Evolutionary conservation across 2,888 invertebrate species (phyloP).

Genomic region (Drosophila infuscata): DNA sequence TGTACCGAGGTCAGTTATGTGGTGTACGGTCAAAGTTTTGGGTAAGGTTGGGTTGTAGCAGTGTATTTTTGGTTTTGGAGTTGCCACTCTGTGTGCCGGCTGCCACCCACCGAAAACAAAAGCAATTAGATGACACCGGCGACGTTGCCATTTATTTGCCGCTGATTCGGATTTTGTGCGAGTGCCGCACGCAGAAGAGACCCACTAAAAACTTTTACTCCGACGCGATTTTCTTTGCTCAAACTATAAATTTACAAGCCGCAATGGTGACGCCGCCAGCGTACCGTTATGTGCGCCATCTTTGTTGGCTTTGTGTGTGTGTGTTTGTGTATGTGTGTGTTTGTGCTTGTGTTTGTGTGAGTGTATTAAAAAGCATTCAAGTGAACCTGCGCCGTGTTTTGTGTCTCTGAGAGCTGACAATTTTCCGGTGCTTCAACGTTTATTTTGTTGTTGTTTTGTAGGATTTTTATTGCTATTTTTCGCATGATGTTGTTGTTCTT

Average conservation of each 20-base stretch:
- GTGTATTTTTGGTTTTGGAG: not conserved
- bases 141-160: slow-evolving; percentile 64
- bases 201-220: slow-evolving; percentile 64
- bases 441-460: slow-evolving; percentile 50
- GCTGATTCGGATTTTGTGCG: slow-evolving; percentile 47
- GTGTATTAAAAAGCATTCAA: slow-evolving; percentile 74
- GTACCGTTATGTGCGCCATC: slow-evolving; percentile 47
- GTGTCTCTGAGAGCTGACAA: slow-evolving; percentile 64
- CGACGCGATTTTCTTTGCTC: slow-evolving; percentile 71
- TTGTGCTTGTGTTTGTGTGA: slow-evolving; percentile 25
- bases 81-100: not conserved
- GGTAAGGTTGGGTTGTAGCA: not conserved
- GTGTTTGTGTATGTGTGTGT: slow-evolving; percentile 14
- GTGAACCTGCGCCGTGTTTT: slow-evolving; percentile 61
- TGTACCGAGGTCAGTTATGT: slow-evolving; percentile 58
- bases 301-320: slow-evolving; percentile 14
- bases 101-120: slow-evolving; percentile 60
- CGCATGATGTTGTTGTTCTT: slow-evolving; percentile 28
- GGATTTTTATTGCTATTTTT: slow-evolving; percentile 65
- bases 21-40: slow-evolving; percentile 7
- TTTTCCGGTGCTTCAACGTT: slow-evolving; percentile 65
- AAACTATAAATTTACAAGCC: slow-evolving; percentile 79
- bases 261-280: slow-evolving; percentile 46
- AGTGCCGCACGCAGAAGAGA: slow-evolving; percentile 21
- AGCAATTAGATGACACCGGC: slow-evolving; percentile 73